Evolutionary conservation across 35 echinoderm and acorn worm genomes (phyloP).

Genomic region (Hemicentrotus pulcherrimus): DNA sequence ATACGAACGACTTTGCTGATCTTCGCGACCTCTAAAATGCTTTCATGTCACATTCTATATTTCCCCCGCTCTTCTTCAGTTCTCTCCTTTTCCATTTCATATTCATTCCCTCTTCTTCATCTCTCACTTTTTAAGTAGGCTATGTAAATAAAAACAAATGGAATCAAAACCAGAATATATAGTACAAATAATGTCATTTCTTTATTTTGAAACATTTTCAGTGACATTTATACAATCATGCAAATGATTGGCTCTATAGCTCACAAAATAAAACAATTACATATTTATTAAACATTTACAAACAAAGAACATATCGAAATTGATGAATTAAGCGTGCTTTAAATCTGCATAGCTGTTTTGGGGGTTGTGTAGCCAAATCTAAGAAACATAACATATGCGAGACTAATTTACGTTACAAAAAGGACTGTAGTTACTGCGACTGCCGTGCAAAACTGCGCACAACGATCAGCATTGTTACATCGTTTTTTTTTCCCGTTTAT

Average conservation of each 20-base stretch:
- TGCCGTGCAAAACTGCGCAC: too few species aligned
- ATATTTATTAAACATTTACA: background rate
- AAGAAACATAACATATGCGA: background rate
- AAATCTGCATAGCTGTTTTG: background rate
- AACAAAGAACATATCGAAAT: background rate
- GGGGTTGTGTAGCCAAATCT: background rate
- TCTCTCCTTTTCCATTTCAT: background rate
- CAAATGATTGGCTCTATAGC: background rate
- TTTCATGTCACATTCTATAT: background rate
- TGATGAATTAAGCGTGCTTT: background rate
- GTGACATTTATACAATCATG: background rate
- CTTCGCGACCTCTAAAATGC: background rate
- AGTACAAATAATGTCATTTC: conserved; percentile 4
- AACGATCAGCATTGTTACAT: too few species aligned
- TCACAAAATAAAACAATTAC: background rate
- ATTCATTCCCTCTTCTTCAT: background rate
- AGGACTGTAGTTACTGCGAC: background rate
- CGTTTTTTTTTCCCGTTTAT: too few species aligned
- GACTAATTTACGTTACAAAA: background rate
- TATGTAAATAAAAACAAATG: background rate
- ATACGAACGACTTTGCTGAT: background rate
- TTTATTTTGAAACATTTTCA: background rate
- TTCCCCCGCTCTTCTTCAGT: background rate
- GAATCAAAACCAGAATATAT: background rate
- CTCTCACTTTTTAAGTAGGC: too few species aligned